Conservation (phyloP, 37 sponge, comb jelly and placozoan genomes). For the Mnemiopsis leidyi region DNA sequence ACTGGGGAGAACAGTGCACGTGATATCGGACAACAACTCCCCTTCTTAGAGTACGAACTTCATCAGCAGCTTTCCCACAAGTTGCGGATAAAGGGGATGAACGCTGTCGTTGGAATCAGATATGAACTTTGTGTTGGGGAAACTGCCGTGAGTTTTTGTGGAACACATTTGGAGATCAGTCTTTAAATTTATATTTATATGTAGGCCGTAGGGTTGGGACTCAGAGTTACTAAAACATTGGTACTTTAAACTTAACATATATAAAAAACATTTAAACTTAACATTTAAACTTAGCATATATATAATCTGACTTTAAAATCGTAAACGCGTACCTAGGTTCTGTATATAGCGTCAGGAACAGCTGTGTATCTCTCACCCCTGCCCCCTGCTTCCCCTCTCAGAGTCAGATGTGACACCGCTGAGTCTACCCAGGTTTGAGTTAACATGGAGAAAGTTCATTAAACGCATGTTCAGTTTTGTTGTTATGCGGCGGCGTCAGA, state of each 20-base stretch:
- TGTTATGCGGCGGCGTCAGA: too few relatives aligned
- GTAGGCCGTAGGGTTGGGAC: too few relatives aligned
- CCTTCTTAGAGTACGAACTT: slow-evolving; percentile 18
- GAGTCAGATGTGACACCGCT: neutral
- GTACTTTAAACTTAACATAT: too few relatives aligned
- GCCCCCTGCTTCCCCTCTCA: slow-evolving; percentile 6
- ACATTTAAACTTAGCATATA: too few relatives aligned
- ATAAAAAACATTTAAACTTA: too few relatives aligned
- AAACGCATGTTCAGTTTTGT: too few relatives aligned
- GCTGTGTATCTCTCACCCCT: slow-evolving; percentile 12
- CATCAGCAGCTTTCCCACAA: slow-evolving; percentile 40
- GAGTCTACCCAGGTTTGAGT: neutral
- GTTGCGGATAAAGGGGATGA: slow-evolving; percentile 17
- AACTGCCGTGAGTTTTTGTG: neutral
- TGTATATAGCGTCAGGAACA: slow-evolving; percentile 27
- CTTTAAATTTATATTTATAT: too few relatives aligned
- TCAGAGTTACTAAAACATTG: too few relatives aligned
- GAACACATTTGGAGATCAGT: too few relatives aligned
- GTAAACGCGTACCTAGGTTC: too few relatives aligned
- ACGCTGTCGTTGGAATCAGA: slow-evolving; percentile 18
- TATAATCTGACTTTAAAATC: too few relatives aligned
- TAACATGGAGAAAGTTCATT: too few relatives aligned
- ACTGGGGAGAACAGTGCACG: slow-evolving; percentile 19
- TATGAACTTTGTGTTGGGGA: slow-evolving; percentile 31
- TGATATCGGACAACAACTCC: slow-evolving; percentile 26